A percentile compares a stretch with the other conserved stretches of the same genome.
These are phyloP conservation scores for Orchesellides sinensis DNA, from an alignment of 2,888 invertebrate species.

Conservation along the genomic window DNA sequence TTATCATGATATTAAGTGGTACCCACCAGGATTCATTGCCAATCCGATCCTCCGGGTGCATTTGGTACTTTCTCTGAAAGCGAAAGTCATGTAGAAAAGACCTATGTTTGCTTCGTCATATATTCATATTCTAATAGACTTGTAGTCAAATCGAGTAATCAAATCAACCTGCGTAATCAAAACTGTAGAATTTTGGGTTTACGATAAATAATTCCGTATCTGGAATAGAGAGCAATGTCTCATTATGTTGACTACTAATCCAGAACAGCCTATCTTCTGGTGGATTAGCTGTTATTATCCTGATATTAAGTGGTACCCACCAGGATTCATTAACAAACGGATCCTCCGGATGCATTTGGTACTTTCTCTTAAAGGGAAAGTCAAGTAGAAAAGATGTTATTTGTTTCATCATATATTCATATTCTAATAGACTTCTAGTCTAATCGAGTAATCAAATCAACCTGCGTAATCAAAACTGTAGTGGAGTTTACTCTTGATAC, in stretches of 20 bases:
- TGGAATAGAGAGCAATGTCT: constrained; percentile 23
- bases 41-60: background rate
- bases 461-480: constrained; percentile 45
- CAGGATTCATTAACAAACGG: constrained; percentile 36
- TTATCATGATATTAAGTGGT: constrained; percentile 48
- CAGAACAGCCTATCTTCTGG: constrained; percentile 53
- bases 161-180: constrained; percentile 47
- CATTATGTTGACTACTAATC: constrained; percentile 31
- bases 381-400: background rate
- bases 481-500: constrained; percentile 42
- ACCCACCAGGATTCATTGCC: constrained; percentile 64
- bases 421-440: background rate
- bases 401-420: too few relatives aligned
- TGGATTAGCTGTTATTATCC: background rate
- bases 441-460: background rate
- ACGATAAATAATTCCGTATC: constrained; percentile 52
- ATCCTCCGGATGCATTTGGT: background rate
- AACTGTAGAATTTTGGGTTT: constrained; percentile 62
- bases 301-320: constrained; percentile 66
- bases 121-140: background rate
- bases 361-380: constrained; percentile 22
- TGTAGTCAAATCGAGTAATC: background rate
- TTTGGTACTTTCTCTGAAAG: constrained; percentile 26
- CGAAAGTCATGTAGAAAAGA: background rate
- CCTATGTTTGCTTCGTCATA: too few relatives aligned